phyloP scores from a whole-genome alignment of 2,888 invertebrate genomes.

The Drosophila paranaensis region DNA sequence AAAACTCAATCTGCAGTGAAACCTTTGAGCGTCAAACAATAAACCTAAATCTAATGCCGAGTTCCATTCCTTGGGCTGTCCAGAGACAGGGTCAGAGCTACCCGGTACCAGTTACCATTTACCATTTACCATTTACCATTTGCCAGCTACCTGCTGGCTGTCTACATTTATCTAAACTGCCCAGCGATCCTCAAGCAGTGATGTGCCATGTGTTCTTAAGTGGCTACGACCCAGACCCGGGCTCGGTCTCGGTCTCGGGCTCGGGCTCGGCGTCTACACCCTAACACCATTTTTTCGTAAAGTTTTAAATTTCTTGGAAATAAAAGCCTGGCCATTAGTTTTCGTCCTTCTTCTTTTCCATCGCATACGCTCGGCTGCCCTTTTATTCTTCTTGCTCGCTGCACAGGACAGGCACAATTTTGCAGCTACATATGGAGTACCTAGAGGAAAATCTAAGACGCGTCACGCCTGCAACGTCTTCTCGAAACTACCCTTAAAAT shows the following conservation, averaged over 20 bases:
- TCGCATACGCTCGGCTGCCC: constrained; percentile 57
- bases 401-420: constrained; percentile 61
- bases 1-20: constrained; percentile 16
- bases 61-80: constrained; percentile 33
- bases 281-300: constrained; percentile 74
- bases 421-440: constrained; percentile 48
- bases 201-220: constrained; percentile 69
- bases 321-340: constrained; percentile 82
- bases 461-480: constrained; percentile 50
- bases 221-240: constrained; percentile 32
- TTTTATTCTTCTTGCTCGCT: constrained; percentile 24
- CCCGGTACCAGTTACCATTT: constrained; percentile 30
- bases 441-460: constrained; percentile 56
- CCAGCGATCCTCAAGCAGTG: constrained; percentile 58
- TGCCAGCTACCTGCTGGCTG: constrained; percentile 43
- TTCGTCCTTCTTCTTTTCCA: constrained; percentile 67
- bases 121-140: constrained; percentile 22
- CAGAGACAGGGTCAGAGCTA: constrained; percentile 32
- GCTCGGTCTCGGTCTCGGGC: constrained; percentile 16
- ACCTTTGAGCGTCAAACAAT: constrained; percentile 45
- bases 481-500: constrained; percentile 25
- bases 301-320: constrained; percentile 85
- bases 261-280: constrained; percentile 29
- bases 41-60: constrained; percentile 42
- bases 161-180: constrained; percentile 59